Base-by-base conservation (phyloP, 2,888 invertebrate genomes). In the Seira sanloemensis region DNA sequence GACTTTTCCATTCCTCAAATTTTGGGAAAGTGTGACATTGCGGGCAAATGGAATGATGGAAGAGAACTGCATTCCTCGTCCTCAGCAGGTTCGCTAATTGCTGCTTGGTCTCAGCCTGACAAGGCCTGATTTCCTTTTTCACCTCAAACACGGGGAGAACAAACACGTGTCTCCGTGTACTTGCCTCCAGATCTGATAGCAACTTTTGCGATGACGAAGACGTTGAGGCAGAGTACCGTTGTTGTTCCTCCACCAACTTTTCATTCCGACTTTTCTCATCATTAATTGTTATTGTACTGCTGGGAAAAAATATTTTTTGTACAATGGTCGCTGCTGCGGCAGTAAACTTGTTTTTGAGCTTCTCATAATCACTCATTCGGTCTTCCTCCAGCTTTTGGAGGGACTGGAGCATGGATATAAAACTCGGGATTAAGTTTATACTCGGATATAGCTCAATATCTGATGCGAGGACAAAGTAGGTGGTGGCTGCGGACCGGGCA, bases 381-480 rank as follows among this genome's bases (percentile, higher is more conserved):
- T 37, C 78, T 19, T 72, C 58, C 46, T 69, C 71, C 46, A 67
- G 21, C 25, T 58, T 69, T 46, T 75, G 69, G 26, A 81, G 81
- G 25, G 58, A 21, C 7, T 16, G 19, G 1, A 97, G 94, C 96
- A 97, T 96, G 90, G 95, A 94, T 88, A 97, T 92, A 92, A 97
- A 97, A 90, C 94, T 94, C 24, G 94, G 93, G 76, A 96, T 95
- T 89, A 97, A 91, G 89, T 95, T 94, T 5, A 96, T 95, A 92
- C 95, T 96, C 68, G 97, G 97, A 91, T 97, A 97, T 79, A 97
- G 93, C 91, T 97, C 97, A 90, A 97, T 96, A 91, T 97, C 97
- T 75, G 96, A 96, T 25, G 97, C 94, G 78, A 97, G 93, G 58
- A 97, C 93, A 91, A 94, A 97, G 91, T 96, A 94, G 0, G 97